Base-by-base conservation (phyloP, 2,113 vertebrate species). In the Podilymbus podiceps region DNA sequence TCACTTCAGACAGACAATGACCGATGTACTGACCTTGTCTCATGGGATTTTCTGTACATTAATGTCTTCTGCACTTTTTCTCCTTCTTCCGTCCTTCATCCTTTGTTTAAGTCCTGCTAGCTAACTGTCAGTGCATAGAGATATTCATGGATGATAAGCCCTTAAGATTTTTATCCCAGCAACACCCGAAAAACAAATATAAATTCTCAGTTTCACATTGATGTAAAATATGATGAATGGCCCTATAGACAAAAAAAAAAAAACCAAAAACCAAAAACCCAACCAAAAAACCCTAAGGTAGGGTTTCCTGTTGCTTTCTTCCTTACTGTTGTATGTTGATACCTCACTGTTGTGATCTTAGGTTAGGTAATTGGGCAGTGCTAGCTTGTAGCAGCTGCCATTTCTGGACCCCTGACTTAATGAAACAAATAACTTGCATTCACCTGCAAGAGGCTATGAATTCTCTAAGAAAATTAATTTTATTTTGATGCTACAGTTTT, bases 11-110 rank as follows among this genome's bases (percentile, higher is more conserved):
- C 83, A 90, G 90, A 72, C 88, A 92, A 3, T 91, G 92, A 90
- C 85, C 5, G 5, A 85, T 87, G 62, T 38, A 53, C 88, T 92
- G 87, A 88, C 91, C 88, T 85, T 93, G 78, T 86, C 66, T 79
- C 15, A 0, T 77, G 89, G 73, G 82, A 31, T 95, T 94, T 91
- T 86, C 79, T 88, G 58, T 67, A 89, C 85, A 97, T 96, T 90
- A 90, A 97, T 97, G 95, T 59, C 62, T 91, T 69, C 72, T 89
- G 53, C 58, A 46, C 15, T 89, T 82, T 64, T 89, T 62, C 58
- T 82, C 76, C 55, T 92, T 50, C 63, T 76, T 91, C 88, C 28
- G 52, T 91, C 84, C 83, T 69, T 91, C 46, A 42, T 66, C 46
- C 76, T 95, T 88, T 46, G 4, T 2, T n/a, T 6, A 67, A 58